phyloP scores from a whole-genome alignment of 2,113 vertebrate genomes.

The Rhinopomastus cyanomelas region DNA sequence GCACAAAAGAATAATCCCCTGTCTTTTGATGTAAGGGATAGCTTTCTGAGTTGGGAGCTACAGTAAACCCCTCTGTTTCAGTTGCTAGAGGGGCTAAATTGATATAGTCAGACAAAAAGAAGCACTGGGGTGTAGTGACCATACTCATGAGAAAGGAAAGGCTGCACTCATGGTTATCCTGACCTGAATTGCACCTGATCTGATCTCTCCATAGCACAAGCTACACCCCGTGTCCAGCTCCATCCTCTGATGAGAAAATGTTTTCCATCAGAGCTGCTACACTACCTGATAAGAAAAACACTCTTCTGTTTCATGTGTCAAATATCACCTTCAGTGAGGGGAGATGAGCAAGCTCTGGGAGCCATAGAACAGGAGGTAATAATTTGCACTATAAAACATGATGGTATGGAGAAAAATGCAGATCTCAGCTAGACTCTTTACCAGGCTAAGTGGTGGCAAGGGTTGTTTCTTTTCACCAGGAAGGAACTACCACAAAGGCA shows the following conservation, averaged over 20 bases:
- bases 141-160: fast-evolving
- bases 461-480: background rate
- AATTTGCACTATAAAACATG: fast-evolving
- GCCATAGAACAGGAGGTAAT: background rate
- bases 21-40: background rate
- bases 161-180: background rate
- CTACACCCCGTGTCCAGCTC: background rate
- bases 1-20: background rate
- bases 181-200: background rate
- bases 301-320: background rate
- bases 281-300: background rate
- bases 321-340: background rate
- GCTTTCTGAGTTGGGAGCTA: background rate
- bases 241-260: background rate
- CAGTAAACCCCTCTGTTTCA: background rate
- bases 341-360: background rate
- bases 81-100: background rate
- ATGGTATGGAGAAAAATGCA: background rate
- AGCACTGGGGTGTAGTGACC: background rate
- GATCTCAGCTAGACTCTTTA: background rate
- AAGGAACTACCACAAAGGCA: background rate
- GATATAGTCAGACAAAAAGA: background rate
- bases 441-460: background rate
- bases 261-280: background rate
- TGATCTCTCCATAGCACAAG: fast-evolving